Evolutionary conservation across 2,888 invertebrate species (phyloP).

Genomic region (Sepiola atlantica): DNA sequence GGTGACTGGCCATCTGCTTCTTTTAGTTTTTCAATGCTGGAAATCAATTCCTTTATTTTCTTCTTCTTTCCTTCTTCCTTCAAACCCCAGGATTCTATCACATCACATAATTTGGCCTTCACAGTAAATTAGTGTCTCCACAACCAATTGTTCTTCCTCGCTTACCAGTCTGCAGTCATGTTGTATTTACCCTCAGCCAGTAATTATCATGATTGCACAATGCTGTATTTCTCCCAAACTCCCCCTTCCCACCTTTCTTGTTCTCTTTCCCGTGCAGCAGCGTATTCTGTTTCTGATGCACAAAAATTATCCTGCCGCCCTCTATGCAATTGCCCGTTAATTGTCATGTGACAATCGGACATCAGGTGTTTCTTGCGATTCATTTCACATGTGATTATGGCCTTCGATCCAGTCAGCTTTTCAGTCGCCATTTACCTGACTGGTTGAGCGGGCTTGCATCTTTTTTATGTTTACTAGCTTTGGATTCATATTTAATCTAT

Average conservation of each 20-base stretch:
- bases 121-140: not conserved
- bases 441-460: not conserved
- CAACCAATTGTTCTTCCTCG: not conserved
- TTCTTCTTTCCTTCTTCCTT: not conserved
- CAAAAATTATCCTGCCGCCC: not conserved
- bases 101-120: slow-evolving; percentile 32
- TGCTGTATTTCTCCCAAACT: not conserved
- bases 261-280: not conserved
- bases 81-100: slow-evolving; percentile 32
- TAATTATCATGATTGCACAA: slow-evolving; percentile 19
- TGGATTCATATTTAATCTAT: not conserved
- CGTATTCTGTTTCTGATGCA: not conserved
- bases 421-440: not conserved
- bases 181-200: not conserved
- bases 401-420: not conserved
- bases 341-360: not conserved
- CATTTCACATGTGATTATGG: not conserved
- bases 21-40: not conserved
- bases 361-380: not conserved
- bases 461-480: not conserved
- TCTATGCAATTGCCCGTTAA: not conserved
- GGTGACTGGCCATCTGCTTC: not conserved
- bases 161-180: not conserved
- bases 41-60: not conserved
- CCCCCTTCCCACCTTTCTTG: not conserved